Base-by-base conservation (phyloP, 2,113 vertebrate species). In the Rhea americana region DNA sequence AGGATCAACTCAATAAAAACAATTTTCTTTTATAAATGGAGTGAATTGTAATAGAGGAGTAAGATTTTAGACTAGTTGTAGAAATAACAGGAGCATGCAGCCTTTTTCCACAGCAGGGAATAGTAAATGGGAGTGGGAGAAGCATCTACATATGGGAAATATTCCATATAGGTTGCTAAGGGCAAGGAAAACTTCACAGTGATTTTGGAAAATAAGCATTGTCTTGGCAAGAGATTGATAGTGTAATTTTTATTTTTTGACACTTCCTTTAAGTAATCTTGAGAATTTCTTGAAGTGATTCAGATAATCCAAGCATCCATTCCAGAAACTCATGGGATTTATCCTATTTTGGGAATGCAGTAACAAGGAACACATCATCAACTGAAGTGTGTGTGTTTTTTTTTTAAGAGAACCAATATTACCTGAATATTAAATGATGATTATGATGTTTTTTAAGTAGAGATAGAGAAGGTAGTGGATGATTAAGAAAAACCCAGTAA, bases 361-460 rank as follows among this genome's bases (percentile, higher is more conserved):
- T 72, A 71, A 7, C 32, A 5, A 82, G 32, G 43, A 94, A 47
- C 67, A 71, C 6, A 71, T 85, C 13, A 67, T 63, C 72, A 94
- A 8, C 48, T 95, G 43, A 82, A 78, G 56, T 7, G 10, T 72
- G 35, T 63, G 26, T 11, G 2, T 6, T 20, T 7, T 26, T 26
- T 47, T 94, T 93, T 90, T 58, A 55, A 59, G 37, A 84, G 92
- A 95, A 68, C 6, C 7, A 39, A 24, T 63, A 5, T 65, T 45
- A 18, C 16, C 6, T 15, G 20, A 74, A 7, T 86, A 79, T 84
- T 95, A 73, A 79, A 56, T 89, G 37, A 79, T 76, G 6, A 47
- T 73, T 93, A 91, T 86, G 55, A 90, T 53, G 55, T 92, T 92
- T 67, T 77, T 74, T 6, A 95, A 45, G 21, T 26, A 37, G 21